phyloP scores from a whole-genome alignment of 2,888 invertebrate species.

The Cyaniris semiargus region DNA sequence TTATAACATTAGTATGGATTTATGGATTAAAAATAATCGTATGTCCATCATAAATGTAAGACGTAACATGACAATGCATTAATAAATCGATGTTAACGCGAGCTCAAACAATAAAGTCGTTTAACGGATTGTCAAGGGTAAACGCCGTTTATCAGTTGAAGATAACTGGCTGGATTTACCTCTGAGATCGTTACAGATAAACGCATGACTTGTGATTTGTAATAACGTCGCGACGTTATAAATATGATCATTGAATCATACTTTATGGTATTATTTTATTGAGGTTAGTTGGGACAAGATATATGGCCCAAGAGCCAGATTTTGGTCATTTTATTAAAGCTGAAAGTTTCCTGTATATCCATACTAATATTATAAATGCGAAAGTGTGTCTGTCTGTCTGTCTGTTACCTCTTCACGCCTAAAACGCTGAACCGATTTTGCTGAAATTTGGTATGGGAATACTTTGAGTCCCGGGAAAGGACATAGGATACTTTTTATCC shows the following conservation, averaged over 20 bases:
- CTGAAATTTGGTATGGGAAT: too few species aligned
- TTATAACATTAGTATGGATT: too few species aligned
- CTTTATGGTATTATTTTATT: background rate
- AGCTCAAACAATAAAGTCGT: slow-evolving; percentile 14
- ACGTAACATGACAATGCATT: background rate
- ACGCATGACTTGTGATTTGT: slow-evolving; percentile 3
- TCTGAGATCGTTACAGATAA: slow-evolving; percentile 12
- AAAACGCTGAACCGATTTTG: too few species aligned
- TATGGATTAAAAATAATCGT: too few species aligned
- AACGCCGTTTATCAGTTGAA: slow-evolving; percentile 28
- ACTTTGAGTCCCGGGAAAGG: too few species aligned
- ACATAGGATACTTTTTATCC: too few species aligned
- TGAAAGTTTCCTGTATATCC: too few species aligned
- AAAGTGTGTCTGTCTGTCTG: too few species aligned
- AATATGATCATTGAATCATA: background rate
- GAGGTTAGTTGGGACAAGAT: background rate
- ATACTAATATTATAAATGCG: too few species aligned
- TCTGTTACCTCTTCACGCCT: too few species aligned
- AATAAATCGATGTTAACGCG: background rate
- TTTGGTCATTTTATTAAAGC: too few species aligned
- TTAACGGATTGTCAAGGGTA: slow-evolving; percentile 27
- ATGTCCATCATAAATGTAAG: background rate
- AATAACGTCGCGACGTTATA: background rate
- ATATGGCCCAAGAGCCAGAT: too few species aligned
- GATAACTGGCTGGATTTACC: background rate